These are phyloP conservation scores for Sapajus apella DNA, from an alignment of 2,113 vertebrate genomes.

Conservation along the genomic window DNA sequence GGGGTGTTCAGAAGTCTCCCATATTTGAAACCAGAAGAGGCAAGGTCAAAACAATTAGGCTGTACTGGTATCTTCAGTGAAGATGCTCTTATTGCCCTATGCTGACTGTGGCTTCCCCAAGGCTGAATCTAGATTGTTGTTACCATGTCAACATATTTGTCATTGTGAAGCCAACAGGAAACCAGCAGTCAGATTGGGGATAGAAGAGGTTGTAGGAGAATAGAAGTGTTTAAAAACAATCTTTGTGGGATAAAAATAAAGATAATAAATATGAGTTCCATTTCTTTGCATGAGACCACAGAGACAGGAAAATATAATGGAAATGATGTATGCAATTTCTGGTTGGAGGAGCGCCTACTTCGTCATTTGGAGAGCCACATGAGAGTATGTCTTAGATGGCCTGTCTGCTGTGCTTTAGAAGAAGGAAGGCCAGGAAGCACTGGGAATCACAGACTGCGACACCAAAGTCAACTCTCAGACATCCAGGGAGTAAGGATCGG, in stretches of 20 bases:
- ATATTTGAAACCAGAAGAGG: neutral
- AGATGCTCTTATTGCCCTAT: neutral
- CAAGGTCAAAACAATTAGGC: neutral
- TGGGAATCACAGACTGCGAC: neutral
- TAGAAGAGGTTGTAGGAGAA: neutral
- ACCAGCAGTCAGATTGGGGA: neutral
- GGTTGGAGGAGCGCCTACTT: neutral
- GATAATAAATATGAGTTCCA: neutral
- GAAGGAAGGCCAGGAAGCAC: neutral
- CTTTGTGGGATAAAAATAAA: neutral
- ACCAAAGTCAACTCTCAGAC: neutral
- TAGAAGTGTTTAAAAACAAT: conserved; percentile 21
- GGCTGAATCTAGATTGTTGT: neutral
- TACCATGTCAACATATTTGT: neutral
- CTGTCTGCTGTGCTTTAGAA: neutral
- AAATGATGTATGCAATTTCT: neutral
- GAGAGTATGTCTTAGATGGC: neutral
- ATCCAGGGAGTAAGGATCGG: neutral
- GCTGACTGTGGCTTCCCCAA: neutral
- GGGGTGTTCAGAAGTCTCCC: neutral
- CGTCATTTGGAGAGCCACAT: neutral
- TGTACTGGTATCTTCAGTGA: neutral
- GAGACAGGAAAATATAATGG: neutral
- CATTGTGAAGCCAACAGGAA: neutral
- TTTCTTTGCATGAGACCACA: neutral